phyloP scores from a whole-genome alignment of 1,140 invertebrate species.

The Cotesia typhae region DNA sequence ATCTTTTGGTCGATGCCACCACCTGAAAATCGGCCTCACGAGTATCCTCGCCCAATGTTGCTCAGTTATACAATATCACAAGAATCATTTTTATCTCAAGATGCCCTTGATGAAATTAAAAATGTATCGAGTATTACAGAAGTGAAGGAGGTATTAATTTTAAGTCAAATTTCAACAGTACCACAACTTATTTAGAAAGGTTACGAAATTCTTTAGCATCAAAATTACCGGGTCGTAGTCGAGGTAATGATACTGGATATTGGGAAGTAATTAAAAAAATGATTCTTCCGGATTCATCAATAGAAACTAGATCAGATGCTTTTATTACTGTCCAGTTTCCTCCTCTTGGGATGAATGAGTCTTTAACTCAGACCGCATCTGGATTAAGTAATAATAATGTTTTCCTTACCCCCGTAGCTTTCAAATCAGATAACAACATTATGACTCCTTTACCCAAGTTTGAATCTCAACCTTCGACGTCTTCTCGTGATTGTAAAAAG shows the following conservation, averaged over 20 bases:
- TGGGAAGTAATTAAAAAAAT: slow-evolving; percentile 64
- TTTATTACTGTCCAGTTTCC: slow-evolving; percentile 60
- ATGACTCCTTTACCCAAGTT: slow-evolving; percentile 54
- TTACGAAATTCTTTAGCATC: slow-evolving; percentile 60
- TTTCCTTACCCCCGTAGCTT: slow-evolving; percentile 59
- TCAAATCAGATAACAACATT: slow-evolving; percentile 57
- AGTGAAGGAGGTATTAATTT: slow-evolving; percentile 84
- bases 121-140: slow-evolving; percentile 84
- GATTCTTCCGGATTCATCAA: slow-evolving; percentile 60
- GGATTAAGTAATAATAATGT: slow-evolving; percentile 53
- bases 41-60: slow-evolving; percentile 90
- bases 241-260: slow-evolving; percentile 56
- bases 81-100: slow-evolving; percentile 82
- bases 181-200: slow-evolving; percentile 81
- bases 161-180: slow-evolving; percentile 76
- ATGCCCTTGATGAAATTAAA: slow-evolving; percentile 86
- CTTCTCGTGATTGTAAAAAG: slow-evolving; percentile 49
- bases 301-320: slow-evolving; percentile 44
- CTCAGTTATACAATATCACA: slow-evolving; percentile 86
- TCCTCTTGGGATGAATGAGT: slow-evolving; percentile 52
- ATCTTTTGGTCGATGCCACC: slow-evolving; percentile 96
- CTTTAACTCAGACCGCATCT: slow-evolving; percentile 49
- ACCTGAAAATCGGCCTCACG: slow-evolving; percentile 86
- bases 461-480: slow-evolving; percentile 53
- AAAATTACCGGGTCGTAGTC: slow-evolving; percentile 58